phyloP scores from a whole-genome alignment of 2,888 invertebrate genomes.

The Didymodactylos carnosus region DNA sequence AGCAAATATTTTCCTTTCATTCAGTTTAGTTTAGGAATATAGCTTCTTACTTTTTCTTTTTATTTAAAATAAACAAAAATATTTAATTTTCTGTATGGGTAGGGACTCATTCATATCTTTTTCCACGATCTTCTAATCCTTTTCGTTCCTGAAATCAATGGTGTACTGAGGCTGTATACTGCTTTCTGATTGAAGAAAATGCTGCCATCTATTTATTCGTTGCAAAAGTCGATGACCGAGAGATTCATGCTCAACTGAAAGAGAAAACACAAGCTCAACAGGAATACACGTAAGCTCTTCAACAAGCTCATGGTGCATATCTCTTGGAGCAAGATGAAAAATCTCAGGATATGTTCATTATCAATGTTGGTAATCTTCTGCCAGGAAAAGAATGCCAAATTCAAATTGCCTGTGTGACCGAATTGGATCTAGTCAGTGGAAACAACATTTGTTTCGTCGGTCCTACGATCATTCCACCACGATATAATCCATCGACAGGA shows the following conservation, averaged over 20 bases:
- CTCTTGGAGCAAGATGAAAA: constrained; percentile 35
- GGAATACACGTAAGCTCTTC: constrained; percentile 32
- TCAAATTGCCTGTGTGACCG: constrained; percentile 34
- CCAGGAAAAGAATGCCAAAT: constrained; percentile 27
- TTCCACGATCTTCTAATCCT: too few species aligned
- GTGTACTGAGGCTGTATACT: constrained; percentile 35
- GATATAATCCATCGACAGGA: neutral
- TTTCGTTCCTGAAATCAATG: too few species aligned
- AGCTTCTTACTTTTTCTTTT: too few species aligned
- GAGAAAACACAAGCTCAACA: constrained; percentile 32
- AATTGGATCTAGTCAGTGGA: constrained; percentile 18
- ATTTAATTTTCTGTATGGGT: too few species aligned
- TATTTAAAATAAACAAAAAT: too few species aligned
- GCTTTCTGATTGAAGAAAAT: constrained; percentile 33
- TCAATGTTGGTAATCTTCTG: constrained; percentile 34
- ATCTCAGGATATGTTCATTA: constrained; percentile 33
- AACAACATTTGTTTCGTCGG: neutral
- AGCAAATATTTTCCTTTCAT: too few species aligned
- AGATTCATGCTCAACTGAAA: constrained; percentile 26
- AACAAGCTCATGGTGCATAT: constrained; percentile 34
- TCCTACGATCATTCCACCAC: neutral
- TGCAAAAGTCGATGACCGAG: constrained; percentile 33
- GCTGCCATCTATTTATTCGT: constrained; percentile 36
- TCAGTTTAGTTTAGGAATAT: too few species aligned
- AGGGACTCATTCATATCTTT: too few species aligned